Conservation (phyloP, 2,113 vertebrate species). For the Nymphicus hollandicus region DNA sequence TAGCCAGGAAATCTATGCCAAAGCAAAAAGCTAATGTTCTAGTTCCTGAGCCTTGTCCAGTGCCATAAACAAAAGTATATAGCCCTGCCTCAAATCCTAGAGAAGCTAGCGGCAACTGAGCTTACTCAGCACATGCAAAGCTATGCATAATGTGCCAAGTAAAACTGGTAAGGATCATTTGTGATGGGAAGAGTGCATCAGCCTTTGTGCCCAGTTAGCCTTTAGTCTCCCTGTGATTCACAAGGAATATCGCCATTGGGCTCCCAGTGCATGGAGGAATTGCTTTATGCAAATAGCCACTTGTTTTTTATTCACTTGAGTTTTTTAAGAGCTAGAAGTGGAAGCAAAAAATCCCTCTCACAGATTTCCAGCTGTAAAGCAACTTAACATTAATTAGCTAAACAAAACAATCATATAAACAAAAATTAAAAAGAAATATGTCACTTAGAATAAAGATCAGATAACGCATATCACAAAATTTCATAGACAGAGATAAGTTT, state of each 20-base stretch:
- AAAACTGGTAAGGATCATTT: not conserved
- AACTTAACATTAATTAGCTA: not conserved
- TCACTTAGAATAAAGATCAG: not conserved
- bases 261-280: not conserved
- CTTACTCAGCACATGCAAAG: slow-evolving; percentile 23
- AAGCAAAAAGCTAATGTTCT: slow-evolving; percentile 59
- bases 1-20: slow-evolving; percentile 60
- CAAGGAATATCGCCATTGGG: not conserved
- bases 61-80: slow-evolving; percentile 35
- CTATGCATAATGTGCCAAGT: not conserved
- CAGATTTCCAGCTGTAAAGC: not conserved
- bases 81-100: not conserved
- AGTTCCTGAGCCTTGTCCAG: slow-evolving; percentile 31
- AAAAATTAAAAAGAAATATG: not conserved
- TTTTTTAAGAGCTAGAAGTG: not conserved
- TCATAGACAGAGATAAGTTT: not conserved
- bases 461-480: not conserved
- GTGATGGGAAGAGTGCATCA: not conserved
- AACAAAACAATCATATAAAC: not conserved
- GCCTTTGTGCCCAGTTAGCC: slow-evolving; percentile 3
- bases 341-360: not conserved
- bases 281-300: not conserved
- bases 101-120: not conserved
- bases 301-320: not conserved
- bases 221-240: not conserved